Base-by-base conservation (phyloP, 2,113 vertebrate species). In the Ameiurus melas region DNA sequence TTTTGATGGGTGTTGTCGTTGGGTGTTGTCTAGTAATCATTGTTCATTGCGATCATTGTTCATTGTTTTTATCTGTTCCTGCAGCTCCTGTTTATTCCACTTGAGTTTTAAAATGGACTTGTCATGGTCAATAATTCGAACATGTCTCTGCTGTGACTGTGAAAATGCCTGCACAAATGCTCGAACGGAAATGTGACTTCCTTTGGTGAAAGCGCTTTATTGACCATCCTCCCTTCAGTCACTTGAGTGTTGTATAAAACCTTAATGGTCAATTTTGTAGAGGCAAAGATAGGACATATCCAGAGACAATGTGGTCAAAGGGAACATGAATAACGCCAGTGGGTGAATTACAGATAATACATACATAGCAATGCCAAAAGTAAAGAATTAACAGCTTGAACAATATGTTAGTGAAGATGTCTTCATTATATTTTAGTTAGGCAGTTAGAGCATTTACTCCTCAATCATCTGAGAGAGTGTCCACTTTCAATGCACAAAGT, bases 181-280 rank as follows among this genome's bases (percentile, higher is more conserved):
- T 71, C 16, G 55, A 39, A 53, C 19, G 17, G 62, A 87, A 87
- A 87, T 66, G 57, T n/a, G 64, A 58, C 81, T 75, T 43, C 85
- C 87, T 82, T 57, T 85, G 90, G 60, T 39, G 79, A 84, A 84
- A 85, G 87, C 57, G 68, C 30, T 90, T 86, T 80, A 84, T 88
- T 85, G 80, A 68, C 75, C 64, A 8, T 39, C 53, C 68, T 77
- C 27, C 66, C 51, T 43, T 86, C 78, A 58, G 62, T 83, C 87
- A 51, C 82, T 87, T 66, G 39, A 43, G 71, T 81, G 75, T 66
- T 82, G 85, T 85, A 79, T 89, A 60, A 66, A 87, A 83, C 78
- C 71, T 86, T 78, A 87, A 86, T 25, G 70, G 66, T 30, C 33
- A 55, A 47, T 85, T 73, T 87, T 87, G 85, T 82, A 33, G 85